Evolutionary conservation across 2,113 vertebrate species (phyloP), one percentile per base, ranked within the genome.

Genomic region (Sardina pilchardus): DNA sequence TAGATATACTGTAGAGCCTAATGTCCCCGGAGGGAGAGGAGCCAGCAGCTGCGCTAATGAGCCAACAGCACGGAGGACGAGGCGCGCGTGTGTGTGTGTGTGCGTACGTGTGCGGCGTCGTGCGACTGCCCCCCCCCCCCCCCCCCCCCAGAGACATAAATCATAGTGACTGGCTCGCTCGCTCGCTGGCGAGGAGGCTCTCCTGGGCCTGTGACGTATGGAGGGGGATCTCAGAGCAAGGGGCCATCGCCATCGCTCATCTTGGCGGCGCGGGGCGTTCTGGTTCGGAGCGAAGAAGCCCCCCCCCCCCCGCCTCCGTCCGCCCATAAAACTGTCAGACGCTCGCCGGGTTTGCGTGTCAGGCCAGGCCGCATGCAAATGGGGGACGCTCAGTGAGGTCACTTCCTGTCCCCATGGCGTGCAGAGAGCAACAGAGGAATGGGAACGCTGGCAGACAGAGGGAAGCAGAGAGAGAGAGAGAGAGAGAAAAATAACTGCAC

Each of bases 1-100:
- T 67, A 67, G n/a, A 26, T 67, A 67, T 30, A 26, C 63, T 67
- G 53, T 59, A 24, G 53, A 67, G n/a, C 8, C 1, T 67, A 67
- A 67, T 67, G 63, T 67, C 26, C 7, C 63, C 63, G 0, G n/a
- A 30, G 26, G 63, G 63, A 10, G 26, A 67, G 63, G 12, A 30
- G 63, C 63, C 63, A 67, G 10, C 63, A 67, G 63, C 63, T 67
- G 63, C 63, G 30, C 63, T 67, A 67, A 67, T 67, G 63, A 67
- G 63, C 63, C 63, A 30, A 30, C 63, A 67, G 63, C 63, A 67
- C 30, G 63, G 63, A 9, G 9, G 63, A 12, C 63, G 63, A 30
- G 30, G 63, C 26, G n/a, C 7, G 53, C 63, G 7, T n/a, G 14
- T 9, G n/a, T 14, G 53, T n/a, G 7, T n/a, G 14, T n/a, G 1